Evolutionary conservation across 2,888 invertebrate species (phyloP).

Genomic region (Netelia virgata): DNA sequence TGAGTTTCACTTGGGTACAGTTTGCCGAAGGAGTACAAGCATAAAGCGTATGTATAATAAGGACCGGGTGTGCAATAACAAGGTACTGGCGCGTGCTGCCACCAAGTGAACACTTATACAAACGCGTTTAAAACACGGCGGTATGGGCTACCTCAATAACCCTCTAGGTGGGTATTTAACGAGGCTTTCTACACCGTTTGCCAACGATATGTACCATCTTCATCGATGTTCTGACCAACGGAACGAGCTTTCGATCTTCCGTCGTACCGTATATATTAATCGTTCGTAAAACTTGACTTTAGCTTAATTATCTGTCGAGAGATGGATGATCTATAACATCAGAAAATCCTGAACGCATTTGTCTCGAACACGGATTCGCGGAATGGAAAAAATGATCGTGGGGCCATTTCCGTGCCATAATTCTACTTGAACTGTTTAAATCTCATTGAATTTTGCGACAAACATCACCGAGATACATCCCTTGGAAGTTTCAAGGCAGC

Average conservation of each 20-base stretch:
- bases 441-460: not conserved
- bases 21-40: constrained; percentile 19
- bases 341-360: too few species aligned
- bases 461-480: not conserved
- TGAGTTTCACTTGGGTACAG: constrained; percentile 2
- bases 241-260: not conserved
- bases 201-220: not conserved
- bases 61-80: constrained; percentile 53
- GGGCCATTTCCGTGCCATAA: too few species aligned
- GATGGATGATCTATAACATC: too few species aligned
- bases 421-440: not conserved
- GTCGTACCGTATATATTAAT: not conserved
- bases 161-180: not conserved
- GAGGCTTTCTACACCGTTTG: constrained; percentile 8
- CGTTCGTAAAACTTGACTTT: too few species aligned
- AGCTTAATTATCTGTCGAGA: too few species aligned
- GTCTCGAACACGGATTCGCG: too few species aligned
- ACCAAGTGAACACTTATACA: constrained; percentile 50
- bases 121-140: not conserved
- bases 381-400: too few species aligned
- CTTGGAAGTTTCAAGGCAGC: too few species aligned
- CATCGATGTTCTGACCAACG: not conserved
- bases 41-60: constrained; percentile 25
- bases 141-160: constrained; percentile 14
- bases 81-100: constrained; percentile 47